phyloP scores from a whole-genome alignment of 2,797 vertebrate species.

The Argya squamiceps region DNA sequence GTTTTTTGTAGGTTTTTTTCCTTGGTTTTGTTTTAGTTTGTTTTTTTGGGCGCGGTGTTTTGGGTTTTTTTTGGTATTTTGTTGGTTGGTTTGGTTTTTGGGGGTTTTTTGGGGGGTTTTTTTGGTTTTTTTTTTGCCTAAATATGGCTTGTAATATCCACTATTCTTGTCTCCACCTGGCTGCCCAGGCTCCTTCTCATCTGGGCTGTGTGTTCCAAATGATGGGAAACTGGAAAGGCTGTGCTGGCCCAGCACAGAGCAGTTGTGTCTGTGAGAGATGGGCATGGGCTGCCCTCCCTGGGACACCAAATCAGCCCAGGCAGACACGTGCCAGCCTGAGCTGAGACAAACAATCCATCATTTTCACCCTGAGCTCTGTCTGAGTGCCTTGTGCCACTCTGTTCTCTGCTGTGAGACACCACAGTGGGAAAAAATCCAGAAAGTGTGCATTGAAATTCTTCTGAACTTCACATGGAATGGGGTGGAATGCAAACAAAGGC shows the following conservation, averaged over 20 bases:
- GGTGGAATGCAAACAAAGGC: background rate
- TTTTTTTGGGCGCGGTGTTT: too few species aligned
- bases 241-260: background rate
- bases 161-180: background rate
- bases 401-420: background rate
- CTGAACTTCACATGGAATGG: background rate
- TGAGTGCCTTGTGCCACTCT: background rate
- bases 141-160: background rate
- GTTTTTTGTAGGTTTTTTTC: too few species aligned
- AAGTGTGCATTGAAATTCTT: fast-evolving
- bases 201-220: background rate
- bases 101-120: too few species aligned
- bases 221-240: background rate
- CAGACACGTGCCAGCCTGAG: background rate
- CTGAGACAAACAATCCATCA: background rate
- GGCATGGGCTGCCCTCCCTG: fast-evolving
- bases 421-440: background rate
- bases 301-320: background rate
- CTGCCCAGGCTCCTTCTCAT: background rate
- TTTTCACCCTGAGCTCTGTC: background rate
- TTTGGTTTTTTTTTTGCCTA: background rate
- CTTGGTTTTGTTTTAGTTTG: too few species aligned
- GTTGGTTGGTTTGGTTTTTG: too few species aligned
- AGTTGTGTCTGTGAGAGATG: background rate
- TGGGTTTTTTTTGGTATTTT: too few species aligned